Evolutionary conservation across 2,888 invertebrate genomes (phyloP).

Genomic region (Mesorhabditis sp.): DNA sequence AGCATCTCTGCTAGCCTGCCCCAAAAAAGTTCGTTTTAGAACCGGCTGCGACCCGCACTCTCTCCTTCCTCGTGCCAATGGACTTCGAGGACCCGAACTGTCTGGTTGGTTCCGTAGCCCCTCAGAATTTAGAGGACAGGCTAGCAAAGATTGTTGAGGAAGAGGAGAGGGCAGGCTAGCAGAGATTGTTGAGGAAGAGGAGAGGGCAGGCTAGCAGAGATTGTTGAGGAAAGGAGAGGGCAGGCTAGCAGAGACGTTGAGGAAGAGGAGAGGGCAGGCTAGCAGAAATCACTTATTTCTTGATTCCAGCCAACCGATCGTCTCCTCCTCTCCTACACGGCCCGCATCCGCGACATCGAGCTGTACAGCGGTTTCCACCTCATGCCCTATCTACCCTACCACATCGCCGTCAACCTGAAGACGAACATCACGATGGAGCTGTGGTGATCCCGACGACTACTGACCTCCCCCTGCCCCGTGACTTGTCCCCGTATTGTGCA

Average conservation of each 20-base stretch:
- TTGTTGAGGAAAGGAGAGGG: background rate
- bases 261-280: background rate
- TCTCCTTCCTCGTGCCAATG: background rate
- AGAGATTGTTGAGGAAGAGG: background rate
- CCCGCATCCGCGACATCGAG: slow-evolving; percentile 13
- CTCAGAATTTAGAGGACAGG: background rate
- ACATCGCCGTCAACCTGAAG: background rate
- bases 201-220: background rate
- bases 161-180: background rate
- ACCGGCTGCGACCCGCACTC: background rate
- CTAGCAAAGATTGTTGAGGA: background rate
- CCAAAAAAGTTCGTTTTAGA: background rate
- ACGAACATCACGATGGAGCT: background rate
- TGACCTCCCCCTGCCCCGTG: too few species aligned
- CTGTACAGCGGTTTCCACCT: slow-evolving; percentile 9
- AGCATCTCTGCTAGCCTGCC: too few species aligned
- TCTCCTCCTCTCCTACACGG: slow-evolving; percentile 14
- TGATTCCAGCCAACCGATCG: slow-evolving; percentile 10
- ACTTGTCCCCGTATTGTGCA: too few species aligned
- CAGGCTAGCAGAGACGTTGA: background rate
- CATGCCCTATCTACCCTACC: background rate
- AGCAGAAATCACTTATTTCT: background rate
- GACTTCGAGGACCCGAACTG: background rate
- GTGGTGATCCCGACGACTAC: background rate
- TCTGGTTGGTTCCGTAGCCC: background rate